Base-by-base conservation (phyloP, 2,113 vertebrate genomes). In the Haplochromis burtoni region DNA sequence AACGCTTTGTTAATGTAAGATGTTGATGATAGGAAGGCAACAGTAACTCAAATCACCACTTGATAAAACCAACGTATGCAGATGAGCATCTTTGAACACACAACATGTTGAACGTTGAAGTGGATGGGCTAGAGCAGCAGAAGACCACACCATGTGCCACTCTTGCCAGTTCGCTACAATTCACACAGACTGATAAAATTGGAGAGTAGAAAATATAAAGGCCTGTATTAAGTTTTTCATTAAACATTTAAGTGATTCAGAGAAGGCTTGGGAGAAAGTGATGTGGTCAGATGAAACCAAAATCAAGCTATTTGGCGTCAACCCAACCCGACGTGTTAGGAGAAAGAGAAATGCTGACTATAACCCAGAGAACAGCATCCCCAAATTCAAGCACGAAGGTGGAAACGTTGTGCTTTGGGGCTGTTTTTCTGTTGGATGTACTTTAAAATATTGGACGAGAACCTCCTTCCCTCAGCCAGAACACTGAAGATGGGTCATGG, bases 301-400 rank as follows among this genome's bases (percentile, higher is more conserved):
- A 68, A 40, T 68, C 35, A 7, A 68, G 63, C 63, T 68, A 21
- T 1, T 68, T 40, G 63, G 11, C 0, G 0, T 12, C 61, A 66
- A n/a, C 31, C 10, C 17, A 66, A 66, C 61, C 31, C 0, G 11
- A 13, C 3, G 3, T 40, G 35, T 21, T 68, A 14, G 19, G 35
- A 68, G 63, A 40, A 68, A 68, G 11, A 68, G 35, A 68, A 68
- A 68, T 40, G 35, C 35, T 68, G 63, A 68, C 19, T 14, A 21
- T 21, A 21, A 68, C 33, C 19, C 35, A 40, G 35, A 40, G n/a
- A 68, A 68, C 35, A 68, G 2, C 63, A 2, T 40, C 35, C 35
- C 7, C 35, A 68, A 5, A 68, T 38, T 68, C 7, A 21, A 40
- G 35, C 35, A 40, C 11, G 1, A 38, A 68, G 19, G 63, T 21